Evolutionary conservation across 2,113 vertebrate species (phyloP), one percentile per base, ranked within the genome.

Genomic region (Callionymus lyra): DNA sequence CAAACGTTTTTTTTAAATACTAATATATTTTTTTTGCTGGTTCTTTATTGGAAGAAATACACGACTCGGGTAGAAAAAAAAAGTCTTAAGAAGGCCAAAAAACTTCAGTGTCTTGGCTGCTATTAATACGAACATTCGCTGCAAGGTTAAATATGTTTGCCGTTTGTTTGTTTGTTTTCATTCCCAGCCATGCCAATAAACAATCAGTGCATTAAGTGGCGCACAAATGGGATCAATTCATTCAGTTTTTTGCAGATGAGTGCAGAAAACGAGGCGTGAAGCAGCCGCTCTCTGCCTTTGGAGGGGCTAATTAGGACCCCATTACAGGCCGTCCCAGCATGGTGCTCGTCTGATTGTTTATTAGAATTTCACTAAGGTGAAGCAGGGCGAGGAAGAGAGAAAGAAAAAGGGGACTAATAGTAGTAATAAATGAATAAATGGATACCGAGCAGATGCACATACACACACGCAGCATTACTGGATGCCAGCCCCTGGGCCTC

Each of bases 241-340:
- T 83, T 63, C 74, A 76, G 74, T 71, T 82, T 80, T 82, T 73
- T 50, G 54, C 72, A 76, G 69, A 82, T 78, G 70, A 85, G 68
- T 71, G 77, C 66, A 68, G 81, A 80, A 78, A 85, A 78, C 66
- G 79, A 79, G 81, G 72, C 74, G 72, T 82, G 80, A 81, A 78
- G 80, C 82, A 74, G 69, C 52, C 64, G 62, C 70, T 63, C 72
- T 70, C 56, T 47, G 47, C 73, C 68, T 76, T 79, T 72, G 78
- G 74, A 81, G 73, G 64, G 62, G 68, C 64, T 82, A 79, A 85
- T 82, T 81, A 80, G 71, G 68, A 65, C 69, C 73, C 70, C 77
- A 80, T 79, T 81, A 82, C 63, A 63, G 76, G 67, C 68, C 52
- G 47, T 70, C 84, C 54, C 81, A 74, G 78, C 79, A 59, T 77